Base-by-base conservation (phyloP, 1,140 invertebrate genomes). In the Latrodectus geometricus region DNA sequence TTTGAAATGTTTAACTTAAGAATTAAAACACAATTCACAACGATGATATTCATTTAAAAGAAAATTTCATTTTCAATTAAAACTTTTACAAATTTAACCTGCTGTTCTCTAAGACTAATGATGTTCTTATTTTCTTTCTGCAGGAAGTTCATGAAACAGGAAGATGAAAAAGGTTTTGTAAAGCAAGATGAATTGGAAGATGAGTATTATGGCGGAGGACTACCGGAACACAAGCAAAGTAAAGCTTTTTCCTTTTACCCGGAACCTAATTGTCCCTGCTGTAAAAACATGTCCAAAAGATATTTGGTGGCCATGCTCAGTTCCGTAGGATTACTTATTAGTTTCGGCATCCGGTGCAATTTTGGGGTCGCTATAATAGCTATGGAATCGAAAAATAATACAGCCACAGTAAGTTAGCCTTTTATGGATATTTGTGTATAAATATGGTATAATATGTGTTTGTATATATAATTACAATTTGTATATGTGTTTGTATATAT, bases 331-430 rank as follows among this genome's bases (percentile, higher is more conserved):
- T 98, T 98, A 91, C 93, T 97, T 90, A 97, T 98, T 90, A 96
- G 96, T 89, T 97, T 98, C 90, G 96, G 96, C 14, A 97, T 98
- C 94, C 93, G 98, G 75, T 97, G 96, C 91, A 99, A 99, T 91
- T 96, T 99, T 95, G 96, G 97, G 15, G 97, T 99, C 90, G 97
- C 97, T 17, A 97, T 98, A 90, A 93, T 98, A 61, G 93, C 94
- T 88, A 94, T 94, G 94, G 92, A 92, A 88, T 92, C 92, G 90
- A 89, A 92, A 87, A 89, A 12, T 9, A 70, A 90, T 9, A 93
- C 91, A 7, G 87, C 88, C 17, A 87, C 88, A 49, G 85, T 89
- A 80, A 88, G 90, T 84, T 35, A 35, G 35, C 35, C 35, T 35
- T 35, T 35, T 35, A 35, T 35, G 35, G 35, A 35, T 5, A 35